Evolutionary conservation across 1,140 invertebrate genomes (phyloP).

Genomic region (Glossosoma conforme): DNA sequence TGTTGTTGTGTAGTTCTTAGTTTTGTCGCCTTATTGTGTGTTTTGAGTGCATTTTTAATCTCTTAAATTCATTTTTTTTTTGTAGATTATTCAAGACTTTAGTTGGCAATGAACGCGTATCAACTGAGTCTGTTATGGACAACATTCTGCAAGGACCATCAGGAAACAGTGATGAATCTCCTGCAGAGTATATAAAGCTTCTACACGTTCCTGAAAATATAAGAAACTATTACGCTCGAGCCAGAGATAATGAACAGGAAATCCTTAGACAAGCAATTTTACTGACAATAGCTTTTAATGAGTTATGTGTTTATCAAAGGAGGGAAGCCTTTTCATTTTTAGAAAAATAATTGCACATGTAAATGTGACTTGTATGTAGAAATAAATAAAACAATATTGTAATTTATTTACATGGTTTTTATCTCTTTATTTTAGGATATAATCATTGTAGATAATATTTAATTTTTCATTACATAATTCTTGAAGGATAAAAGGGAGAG

Average conservation of each 20-base stretch:
- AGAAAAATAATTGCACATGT: no score
- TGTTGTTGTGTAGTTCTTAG: no score
- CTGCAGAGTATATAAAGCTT: conserved; percentile 1
- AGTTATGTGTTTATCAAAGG: conserved; percentile 45
- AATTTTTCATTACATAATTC: conserved; percentile 32
- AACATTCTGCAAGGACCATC: conserved; percentile 14
- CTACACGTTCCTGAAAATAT: background rate
- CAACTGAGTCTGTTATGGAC: conserved; percentile 43
- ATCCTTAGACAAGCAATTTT: conserved; percentile 44
- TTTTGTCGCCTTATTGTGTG: no score
- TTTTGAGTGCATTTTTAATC: no score
- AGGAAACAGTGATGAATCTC: conserved; percentile 1
- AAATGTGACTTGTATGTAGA: no score
- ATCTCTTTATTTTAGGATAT: conserved; percentile 33
- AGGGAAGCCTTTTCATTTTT: no score
- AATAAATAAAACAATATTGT: background rate
- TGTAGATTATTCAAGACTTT: conserved; percentile 44
- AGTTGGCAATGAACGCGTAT: conserved; percentile 44
- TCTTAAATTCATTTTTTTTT: background rate
- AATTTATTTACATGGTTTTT: conserved; percentile 26
- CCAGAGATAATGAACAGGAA: conserved; percentile 40
- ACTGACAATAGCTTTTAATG: conserved; percentile 45
- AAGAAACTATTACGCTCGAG: conserved; percentile 8
- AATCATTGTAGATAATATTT: conserved; percentile 33
- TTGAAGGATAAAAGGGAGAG: conserved; percentile 28